Conservation (phyloP, 2,113 vertebrate genomes). For the Struthio camelus region DNA sequence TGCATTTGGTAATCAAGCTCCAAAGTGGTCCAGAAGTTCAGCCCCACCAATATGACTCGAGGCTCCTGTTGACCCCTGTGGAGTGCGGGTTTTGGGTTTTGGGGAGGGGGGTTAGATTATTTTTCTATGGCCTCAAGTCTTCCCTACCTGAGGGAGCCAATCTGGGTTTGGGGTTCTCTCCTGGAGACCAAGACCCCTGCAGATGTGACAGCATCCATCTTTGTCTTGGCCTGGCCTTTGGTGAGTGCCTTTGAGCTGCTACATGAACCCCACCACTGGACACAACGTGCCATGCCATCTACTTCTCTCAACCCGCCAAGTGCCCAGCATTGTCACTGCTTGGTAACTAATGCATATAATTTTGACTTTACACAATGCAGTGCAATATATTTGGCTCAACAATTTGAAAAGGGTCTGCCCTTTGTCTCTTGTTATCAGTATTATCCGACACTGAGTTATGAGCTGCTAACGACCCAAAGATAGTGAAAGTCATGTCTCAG, state of each 20-base stretch:
- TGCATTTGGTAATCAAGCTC: neutral
- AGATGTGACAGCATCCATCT: neutral
- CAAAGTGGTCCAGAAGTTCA: neutral
- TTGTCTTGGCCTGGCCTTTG: neutral
- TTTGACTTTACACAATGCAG: conserved; percentile 47
- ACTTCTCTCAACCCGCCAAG: neutral
- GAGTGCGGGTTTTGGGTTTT: neutral
- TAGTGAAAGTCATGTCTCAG: conserved; percentile 61
- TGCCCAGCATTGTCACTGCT: neutral
- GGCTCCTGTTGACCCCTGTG: neutral
- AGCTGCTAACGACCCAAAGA: conserved; percentile 67
- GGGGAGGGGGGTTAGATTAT: neutral
- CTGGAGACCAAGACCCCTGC: neutral
- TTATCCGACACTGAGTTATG: conserved; percentile 64
- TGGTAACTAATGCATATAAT: conserved; percentile 5
- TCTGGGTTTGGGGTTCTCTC: neutral
- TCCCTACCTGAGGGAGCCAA: neutral
- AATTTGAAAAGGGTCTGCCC: conserved; percentile 57
- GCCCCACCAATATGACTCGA: accelerated
- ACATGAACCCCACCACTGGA: neutral
- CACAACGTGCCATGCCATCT: neutral
- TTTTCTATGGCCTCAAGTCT: neutral
- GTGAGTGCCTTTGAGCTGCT: neutral
- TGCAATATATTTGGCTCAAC: conserved; percentile 35
- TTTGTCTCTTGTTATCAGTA: conserved; percentile 61